Evolutionary conservation across 2,113 vertebrate species (phyloP).

Genomic region (Psephotus haematonotus): DNA sequence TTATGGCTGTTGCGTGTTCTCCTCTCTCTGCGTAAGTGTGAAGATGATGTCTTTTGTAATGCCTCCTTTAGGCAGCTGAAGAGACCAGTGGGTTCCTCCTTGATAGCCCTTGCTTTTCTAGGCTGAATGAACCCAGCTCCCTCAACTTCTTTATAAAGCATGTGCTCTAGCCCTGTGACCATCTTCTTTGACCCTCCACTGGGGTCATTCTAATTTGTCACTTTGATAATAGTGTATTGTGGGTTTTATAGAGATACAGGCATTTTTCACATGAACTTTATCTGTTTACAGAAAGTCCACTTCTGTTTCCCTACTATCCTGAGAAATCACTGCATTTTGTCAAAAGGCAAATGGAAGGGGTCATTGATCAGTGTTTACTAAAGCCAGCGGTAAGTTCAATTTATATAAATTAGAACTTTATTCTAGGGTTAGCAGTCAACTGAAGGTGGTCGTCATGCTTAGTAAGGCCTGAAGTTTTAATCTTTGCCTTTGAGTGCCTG

Average conservation of each 20-base stretch:
- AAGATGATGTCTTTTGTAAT: not conserved
- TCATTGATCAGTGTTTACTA: constrained; percentile 91
- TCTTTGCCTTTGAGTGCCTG: not conserved
- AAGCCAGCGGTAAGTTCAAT: constrained; percentile 89
- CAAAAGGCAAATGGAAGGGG: constrained; percentile 91
- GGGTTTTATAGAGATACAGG: not conserved
- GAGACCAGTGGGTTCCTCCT: not conserved
- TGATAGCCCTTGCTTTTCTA: not conserved
- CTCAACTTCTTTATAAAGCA: not conserved
- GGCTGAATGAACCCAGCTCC: not conserved
- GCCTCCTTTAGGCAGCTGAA: not conserved
- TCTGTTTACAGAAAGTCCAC: constrained; percentile 84
- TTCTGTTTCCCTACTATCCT: constrained; percentile 94
- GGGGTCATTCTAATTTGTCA: not conserved
- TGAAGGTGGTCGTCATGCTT: not conserved
- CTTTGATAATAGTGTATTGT: not conserved
- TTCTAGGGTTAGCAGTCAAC: not conserved
- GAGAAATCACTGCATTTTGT: constrained; percentile 96
- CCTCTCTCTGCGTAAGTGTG: not conserved
- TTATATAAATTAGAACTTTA: not conserved
- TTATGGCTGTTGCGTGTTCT: not conserved
- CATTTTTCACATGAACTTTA: not conserved
- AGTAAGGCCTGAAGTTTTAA: not conserved
- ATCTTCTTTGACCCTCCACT: not conserved
- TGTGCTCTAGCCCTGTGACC: not conserved